Evolutionary conservation across 37 sponge, comb jelly and placozoan species (phyloP).

Genomic region (Chondrosia reniformis): DNA sequence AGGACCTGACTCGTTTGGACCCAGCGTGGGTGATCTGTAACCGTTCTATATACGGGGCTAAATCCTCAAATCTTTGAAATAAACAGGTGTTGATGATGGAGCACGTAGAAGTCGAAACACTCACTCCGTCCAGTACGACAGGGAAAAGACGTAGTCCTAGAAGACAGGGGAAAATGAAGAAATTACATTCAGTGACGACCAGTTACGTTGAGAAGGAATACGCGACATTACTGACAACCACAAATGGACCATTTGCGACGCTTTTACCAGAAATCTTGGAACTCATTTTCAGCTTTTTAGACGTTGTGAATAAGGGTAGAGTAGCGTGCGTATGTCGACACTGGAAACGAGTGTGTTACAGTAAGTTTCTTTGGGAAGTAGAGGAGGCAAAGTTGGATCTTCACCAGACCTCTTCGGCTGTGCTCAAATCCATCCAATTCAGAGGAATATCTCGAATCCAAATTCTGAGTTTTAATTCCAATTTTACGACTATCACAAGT

Average conservation of each 20-base stretch:
- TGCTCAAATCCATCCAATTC: slow-evolving; percentile 10
- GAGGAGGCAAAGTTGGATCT: slow-evolving; percentile 20
- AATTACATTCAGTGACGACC: no score
- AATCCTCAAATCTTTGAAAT: no score
- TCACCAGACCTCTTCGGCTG: slow-evolving; percentile 4
- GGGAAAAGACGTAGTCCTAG: no score
- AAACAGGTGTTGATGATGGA: no score
- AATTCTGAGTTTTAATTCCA: slow-evolving; percentile 3
- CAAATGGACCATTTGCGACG: background rate
- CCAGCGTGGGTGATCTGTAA: no score
- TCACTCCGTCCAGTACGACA: no score
- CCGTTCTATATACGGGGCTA: no score
- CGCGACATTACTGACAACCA: no score
- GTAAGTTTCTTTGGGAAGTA: slow-evolving; percentile 6
- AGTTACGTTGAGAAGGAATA: no score
- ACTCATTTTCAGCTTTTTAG: background rate
- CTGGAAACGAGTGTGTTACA: slow-evolving; percentile 16
- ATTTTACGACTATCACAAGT: background rate
- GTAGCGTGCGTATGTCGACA: slow-evolving; percentile 4
- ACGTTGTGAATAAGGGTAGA: background rate
- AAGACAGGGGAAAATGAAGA: no score
- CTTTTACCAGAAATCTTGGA: slow-evolving; percentile 12
- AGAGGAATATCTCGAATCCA: slow-evolving; percentile 6
- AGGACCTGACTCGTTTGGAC: no score
- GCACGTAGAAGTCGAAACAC: no score